These are phyloP conservation scores for Capromys pilorides DNA, from an alignment of 2,797 vertebrate genomes.

Conservation along the genomic window DNA sequence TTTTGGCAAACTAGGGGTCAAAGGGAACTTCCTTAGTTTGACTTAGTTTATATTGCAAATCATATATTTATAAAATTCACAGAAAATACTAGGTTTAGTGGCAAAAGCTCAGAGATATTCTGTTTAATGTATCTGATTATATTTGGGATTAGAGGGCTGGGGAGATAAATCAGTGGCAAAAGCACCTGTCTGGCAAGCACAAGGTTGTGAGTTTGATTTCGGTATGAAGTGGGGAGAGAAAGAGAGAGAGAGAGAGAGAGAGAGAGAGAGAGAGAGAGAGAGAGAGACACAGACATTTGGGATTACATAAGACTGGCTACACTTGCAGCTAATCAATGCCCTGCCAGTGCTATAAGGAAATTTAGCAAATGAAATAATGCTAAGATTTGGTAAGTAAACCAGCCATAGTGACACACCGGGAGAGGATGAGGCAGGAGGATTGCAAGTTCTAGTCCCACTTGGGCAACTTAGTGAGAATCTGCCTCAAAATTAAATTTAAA, in stretches of 20 bases:
- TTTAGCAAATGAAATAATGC: constrained; percentile 39
- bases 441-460: background rate
- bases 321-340: background rate
- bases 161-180: too few species aligned
- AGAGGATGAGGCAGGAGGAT: background rate
- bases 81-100: background rate
- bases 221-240: too few species aligned
- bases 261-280: too few species aligned
- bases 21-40: constrained; percentile 8
- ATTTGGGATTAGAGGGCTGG: background rate
- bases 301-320: background rate
- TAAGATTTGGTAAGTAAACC: background rate
- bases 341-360: background rate
- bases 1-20: constrained; percentile 1
- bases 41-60: constrained; percentile 6
- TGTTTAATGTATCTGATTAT: background rate
- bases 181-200: too few species aligned
- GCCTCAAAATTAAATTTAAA: background rate
- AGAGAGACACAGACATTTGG: background rate
- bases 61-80: background rate
- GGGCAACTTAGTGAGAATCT: background rate
- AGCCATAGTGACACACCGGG: background rate
- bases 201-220: too few species aligned
- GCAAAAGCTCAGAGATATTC: background rate
- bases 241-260: too few species aligned